Base-by-base conservation (phyloP, 2,797 vertebrate genomes). In the Paedocypris micromegethes region DNA sequence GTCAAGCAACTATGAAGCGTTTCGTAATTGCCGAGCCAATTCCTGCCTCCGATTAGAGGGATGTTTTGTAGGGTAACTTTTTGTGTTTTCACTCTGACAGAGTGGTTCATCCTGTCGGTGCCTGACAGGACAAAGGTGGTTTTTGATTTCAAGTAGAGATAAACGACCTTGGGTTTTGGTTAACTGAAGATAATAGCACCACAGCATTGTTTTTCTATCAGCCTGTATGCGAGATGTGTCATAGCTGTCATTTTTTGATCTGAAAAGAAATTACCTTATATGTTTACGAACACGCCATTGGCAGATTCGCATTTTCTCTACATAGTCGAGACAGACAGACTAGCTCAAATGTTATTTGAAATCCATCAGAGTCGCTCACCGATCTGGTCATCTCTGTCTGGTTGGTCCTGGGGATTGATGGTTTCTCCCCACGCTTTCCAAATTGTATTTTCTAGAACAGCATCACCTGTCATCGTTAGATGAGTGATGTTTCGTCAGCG, bases 51-150 rank as follows among this genome's bases (percentile, higher is more conserved):
- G 52, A 62, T 56, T 50, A 56, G 59, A 54, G 38, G 2, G 23
- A 23, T 43, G 59, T 56, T 70, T 45, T 56, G 9, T 57, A 44
- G 72, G 75, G 81, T 83, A 86, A 85, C 81, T 83, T 83, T 85
- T 83, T 81, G 74, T 77, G 70, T 82, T 85, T 85, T 82, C 77
- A 73, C 74, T 60, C 61, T 58, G 68, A 57, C 70, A 62, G 60
- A 50, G 9, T 62, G 65, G 55, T 69, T 70, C 61, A 51, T 65
- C 46, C 64, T 77, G 72, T 79, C 79, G 76, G 58, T 66, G 52
- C 45, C 48, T 64, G 72, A 71, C 23, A 41, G 41, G 37, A 62
- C 44, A 41, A 70, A 72, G 51, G 62, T 64, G 56, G 64, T 49
- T 61, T 66, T 53, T 46, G 68, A 47, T 67, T 65, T 65, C 68